Evolutionary conservation across 2,113 vertebrate genomes (phyloP).

Genomic region (Heteronetta atricapilla): DNA sequence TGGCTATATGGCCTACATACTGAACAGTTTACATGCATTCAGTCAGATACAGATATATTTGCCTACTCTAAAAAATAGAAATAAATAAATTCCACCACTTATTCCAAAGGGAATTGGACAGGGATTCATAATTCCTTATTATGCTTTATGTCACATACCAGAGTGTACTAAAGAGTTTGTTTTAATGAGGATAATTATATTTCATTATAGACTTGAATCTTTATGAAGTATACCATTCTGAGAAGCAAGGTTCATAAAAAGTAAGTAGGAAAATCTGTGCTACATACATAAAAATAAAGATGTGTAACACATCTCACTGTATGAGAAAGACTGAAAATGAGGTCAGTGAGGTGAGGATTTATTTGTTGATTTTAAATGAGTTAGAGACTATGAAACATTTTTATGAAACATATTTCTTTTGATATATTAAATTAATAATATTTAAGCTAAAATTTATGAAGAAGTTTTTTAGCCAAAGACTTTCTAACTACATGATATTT

Average conservation of each 20-base stretch:
- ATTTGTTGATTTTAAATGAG: not conserved
- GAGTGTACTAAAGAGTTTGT: not conserved
- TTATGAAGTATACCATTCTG: not conserved
- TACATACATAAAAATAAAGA: not conserved
- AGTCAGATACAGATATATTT: not conserved
- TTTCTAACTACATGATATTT: not conserved
- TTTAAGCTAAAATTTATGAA: not conserved
- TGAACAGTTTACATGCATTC: not conserved
- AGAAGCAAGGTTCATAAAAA: not conserved
- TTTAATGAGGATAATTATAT: not conserved
- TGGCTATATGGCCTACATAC: not conserved
- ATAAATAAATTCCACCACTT: not conserved
- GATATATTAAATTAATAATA: not conserved
- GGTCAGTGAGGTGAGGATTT: not conserved
- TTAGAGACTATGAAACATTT: not conserved
- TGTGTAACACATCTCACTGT: not conserved
- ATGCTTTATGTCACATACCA: not conserved
- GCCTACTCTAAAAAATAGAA: not conserved
- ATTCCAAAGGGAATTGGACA: not conserved
- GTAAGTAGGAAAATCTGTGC: not conserved
- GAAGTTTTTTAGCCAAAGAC: not conserved
- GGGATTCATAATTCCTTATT: not conserved
- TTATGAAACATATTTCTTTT: not conserved
- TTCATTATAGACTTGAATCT: not conserved
- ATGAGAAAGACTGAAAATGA: not conserved